These are phyloP conservation scores for Halichondria panicea DNA, from an alignment of 37 sponge, comb jelly and placozoan genomes.

Conservation along the genomic window DNA sequence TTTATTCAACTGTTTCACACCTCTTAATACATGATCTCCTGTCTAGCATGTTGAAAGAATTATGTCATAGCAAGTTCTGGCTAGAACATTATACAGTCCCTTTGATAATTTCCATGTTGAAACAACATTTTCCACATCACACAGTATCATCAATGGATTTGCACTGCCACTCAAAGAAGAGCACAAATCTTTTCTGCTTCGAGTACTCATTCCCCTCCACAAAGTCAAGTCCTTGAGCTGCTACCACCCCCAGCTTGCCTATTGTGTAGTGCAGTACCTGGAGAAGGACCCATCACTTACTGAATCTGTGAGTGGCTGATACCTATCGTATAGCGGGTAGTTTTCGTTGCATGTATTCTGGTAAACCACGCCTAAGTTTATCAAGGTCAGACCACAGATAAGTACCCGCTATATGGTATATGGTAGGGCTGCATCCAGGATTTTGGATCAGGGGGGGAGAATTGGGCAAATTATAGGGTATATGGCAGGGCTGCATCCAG, in stretches of 20 bases:
- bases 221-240: slow-evolving; percentile 75
- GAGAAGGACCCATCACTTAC: slow-evolving; percentile 97
- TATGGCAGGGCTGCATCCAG: no score
- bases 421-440: no score
- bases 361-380: no score
- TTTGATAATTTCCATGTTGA: not conserved
- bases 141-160: slow-evolving; percentile 98
- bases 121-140: not conserved
- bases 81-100: not conserved
- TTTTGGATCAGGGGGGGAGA: no score
- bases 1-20: no score
- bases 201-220: slow-evolving; percentile 96
- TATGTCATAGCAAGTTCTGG: not conserved
- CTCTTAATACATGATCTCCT: not conserved
- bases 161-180: slow-evolving; percentile 97
- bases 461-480: no score
- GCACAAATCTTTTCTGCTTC: slow-evolving; percentile 88
- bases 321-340: not conserved
- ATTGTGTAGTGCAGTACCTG: slow-evolving; percentile 97
- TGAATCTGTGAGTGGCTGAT: slow-evolving; percentile 66
- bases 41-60: not conserved
- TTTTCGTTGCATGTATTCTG: no score
- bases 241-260: slow-evolving; percentile 88
- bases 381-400: no score
- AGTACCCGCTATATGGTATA: no score